Conservation (phyloP, 2,113 vertebrate species). For the Sterrhoptilus dennistouni region DNA sequence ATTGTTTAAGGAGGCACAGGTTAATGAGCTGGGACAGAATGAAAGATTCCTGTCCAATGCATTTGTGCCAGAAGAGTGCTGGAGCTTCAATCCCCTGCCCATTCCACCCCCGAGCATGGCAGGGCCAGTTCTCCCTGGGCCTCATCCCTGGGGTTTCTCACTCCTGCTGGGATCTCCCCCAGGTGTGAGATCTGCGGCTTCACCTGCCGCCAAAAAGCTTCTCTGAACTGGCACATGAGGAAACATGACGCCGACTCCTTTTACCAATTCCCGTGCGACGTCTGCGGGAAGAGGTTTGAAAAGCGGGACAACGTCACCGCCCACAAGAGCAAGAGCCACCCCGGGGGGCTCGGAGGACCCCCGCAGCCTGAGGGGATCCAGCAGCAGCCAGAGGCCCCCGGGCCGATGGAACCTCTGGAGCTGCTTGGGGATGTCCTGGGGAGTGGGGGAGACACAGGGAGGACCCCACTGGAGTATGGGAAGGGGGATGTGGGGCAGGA, state of each 20-base stretch:
- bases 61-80: accelerated
- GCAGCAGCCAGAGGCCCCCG: accelerated
- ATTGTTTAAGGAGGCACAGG: background rate
- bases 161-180: background rate
- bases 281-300: constrained; percentile 83
- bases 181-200: constrained; percentile 87
- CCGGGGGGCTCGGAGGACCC: accelerated
- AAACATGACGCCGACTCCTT: constrained; percentile 76
- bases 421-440: background rate
- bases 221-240: constrained; percentile 86
- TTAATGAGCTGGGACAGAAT: background rate
- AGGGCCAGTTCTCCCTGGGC: background rate
- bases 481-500: background rate
- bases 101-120: accelerated
- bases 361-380: background rate
- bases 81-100: background rate
- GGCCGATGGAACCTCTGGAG: background rate
- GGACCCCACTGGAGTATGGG: accelerated
- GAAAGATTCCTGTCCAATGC: accelerated
- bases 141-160: background rate
- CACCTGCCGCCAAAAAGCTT: constrained; percentile 85
- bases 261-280: constrained; percentile 80
- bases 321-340: constrained; percentile 83
- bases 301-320: constrained; percentile 81
- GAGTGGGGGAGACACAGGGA: accelerated